Evolutionary conservation across 2,797 vertebrate species (phyloP).

Genomic region (Chaenodraco wilsoni): DNA sequence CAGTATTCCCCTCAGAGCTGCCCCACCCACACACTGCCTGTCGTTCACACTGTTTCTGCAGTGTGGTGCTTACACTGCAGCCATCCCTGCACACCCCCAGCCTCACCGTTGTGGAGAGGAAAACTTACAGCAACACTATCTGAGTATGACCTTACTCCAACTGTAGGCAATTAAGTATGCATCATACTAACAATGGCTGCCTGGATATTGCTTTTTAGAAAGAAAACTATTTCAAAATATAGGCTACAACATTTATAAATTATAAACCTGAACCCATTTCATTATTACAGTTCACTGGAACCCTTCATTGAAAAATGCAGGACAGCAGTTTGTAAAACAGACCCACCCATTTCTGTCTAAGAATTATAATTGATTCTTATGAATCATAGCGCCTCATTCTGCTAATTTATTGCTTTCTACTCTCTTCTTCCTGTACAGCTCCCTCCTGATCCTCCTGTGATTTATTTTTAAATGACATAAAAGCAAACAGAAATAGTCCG

Average conservation of each 20-base stretch:
- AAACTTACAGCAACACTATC: not conserved
- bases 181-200: not conserved
- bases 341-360: conserved; percentile 1
- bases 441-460: conserved; percentile 27
- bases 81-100: conserved; percentile 30
- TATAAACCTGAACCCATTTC: not conserved
- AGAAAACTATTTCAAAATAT: not conserved
- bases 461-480: conserved; percentile 57
- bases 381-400: conserved; percentile 4
- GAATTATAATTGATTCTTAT: conserved; percentile 7
- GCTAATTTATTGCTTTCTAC: not conserved
- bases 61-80: conserved; percentile 45
- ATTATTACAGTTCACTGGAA: not conserved
- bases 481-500: conserved; percentile 41
- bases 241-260: not conserved
- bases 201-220: not conserved
- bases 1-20: conserved; percentile 41
- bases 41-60: conserved; percentile 41
- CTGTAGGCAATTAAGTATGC: not conserved
- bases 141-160: not conserved
- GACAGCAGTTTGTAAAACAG: not conserved
- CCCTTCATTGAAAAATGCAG: too few species aligned
- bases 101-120: not conserved
- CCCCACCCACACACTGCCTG: conserved; percentile 47
- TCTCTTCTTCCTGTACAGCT: not conserved